Percentiles rank a stretch among this genome's conserved stretches.
phyloP scores from a whole-genome alignment of 1,140 invertebrate species.

The Hydropsyche tenuis region DNA sequence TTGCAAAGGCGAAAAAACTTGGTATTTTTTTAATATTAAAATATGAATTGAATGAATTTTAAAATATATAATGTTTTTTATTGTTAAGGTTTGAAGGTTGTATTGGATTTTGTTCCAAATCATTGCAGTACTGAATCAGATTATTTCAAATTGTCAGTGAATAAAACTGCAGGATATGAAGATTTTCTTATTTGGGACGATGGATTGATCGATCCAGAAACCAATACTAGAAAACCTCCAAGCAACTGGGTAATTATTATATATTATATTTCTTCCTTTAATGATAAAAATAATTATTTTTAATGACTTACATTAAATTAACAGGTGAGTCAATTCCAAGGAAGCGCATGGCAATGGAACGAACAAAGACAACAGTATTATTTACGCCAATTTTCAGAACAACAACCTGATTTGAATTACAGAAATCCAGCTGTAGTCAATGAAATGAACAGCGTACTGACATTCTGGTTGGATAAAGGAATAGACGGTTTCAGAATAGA shows the following conservation, averaged over 20 bases:
- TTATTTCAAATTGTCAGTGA: conserved; percentile 72
- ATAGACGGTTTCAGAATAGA: conserved; percentile 77
- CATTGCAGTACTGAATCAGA: conserved; percentile 74
- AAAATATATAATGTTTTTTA: conserved; percentile 12
- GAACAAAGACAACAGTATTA: conserved; percentile 71
- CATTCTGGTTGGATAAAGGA: conserved; percentile 72
- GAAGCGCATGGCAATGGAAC: conserved; percentile 72
- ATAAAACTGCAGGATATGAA: conserved; percentile 61
- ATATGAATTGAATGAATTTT: background rate
- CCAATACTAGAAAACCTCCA: conserved; percentile 52
- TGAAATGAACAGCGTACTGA: conserved; percentile 66
- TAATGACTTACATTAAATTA: background rate
- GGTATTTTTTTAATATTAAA: conserved; percentile 49
- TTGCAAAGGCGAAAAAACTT: conserved; percentile 65
- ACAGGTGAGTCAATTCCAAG: conserved; percentile 63
- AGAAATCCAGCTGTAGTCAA: conserved; percentile 62
- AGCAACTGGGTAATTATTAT: conserved; percentile 64
- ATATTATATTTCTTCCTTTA: background rate
- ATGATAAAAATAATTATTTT: background rate
- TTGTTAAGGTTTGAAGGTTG: conserved; percentile 49
- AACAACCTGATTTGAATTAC: conserved; percentile 77
- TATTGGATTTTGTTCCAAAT: conserved; percentile 77
- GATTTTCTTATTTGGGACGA: conserved; percentile 78
- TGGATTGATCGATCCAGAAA: conserved; percentile 52
- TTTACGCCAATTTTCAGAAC: conserved; percentile 69